These are phyloP conservation scores for Apis cerana DNA, from an alignment of 1,140 invertebrate species.

Conservation along the genomic window DNA sequence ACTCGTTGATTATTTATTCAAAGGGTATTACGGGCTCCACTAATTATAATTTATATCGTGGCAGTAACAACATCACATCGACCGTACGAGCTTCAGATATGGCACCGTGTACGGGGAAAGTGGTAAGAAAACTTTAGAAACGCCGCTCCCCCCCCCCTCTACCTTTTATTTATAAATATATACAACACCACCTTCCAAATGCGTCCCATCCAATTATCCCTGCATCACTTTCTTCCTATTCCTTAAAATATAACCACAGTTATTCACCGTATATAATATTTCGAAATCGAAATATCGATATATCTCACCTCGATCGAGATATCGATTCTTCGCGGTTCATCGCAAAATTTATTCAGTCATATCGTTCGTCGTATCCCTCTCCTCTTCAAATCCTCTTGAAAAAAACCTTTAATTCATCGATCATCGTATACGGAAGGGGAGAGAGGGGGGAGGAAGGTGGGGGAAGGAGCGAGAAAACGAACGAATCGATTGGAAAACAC, in stretches of 20 bases:
- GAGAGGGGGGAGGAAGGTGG: no score
- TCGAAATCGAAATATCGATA: no score
- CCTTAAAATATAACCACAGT: background rate
- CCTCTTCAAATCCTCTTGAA: background rate
- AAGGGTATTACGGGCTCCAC: slow-evolving; percentile 75
- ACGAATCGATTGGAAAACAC: slow-evolving; percentile 46
- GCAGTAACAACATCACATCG: slow-evolving; percentile 73
- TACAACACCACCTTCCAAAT: background rate
- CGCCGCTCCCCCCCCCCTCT: background rate
- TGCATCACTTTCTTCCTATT: no score
- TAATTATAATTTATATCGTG: slow-evolving; percentile 80
- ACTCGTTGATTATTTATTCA: slow-evolving; percentile 77
- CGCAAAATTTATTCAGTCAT: no score
- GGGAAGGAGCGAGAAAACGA: slow-evolving; percentile 26
- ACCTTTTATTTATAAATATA: slow-evolving; percentile 35
- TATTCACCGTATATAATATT: background rate
- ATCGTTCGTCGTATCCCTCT: no score
- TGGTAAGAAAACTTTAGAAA: slow-evolving; percentile 43
- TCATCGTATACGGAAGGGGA: background rate
- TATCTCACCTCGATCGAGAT: no score
- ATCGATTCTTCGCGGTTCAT: no score
- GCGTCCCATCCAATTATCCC: background rate
- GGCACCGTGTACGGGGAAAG: slow-evolving; percentile 35
- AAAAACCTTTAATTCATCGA: background rate
- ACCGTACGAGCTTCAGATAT: slow-evolving; percentile 56